Percentiles rank a stretch among this genome's conserved stretches.
Evolutionary conservation across 2,888 invertebrate genomes (phyloP).

Genomic region (Drosophila ustulata): DNA sequence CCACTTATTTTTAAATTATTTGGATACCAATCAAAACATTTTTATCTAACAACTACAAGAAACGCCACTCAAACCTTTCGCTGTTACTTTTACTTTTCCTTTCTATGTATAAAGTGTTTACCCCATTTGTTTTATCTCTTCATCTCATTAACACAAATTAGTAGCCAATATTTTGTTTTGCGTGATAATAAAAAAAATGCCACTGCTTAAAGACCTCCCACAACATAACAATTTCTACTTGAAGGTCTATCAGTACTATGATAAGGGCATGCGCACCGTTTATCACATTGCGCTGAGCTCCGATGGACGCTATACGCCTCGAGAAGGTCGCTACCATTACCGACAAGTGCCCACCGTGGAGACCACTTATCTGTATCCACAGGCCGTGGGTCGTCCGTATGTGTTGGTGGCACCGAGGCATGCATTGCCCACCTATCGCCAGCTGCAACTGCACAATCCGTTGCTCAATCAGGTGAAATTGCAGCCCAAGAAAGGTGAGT

Average conservation of each 20-base stretch:
- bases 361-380: conserved; percentile 87
- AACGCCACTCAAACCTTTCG: not conserved
- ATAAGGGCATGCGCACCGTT: conserved; percentile 81
- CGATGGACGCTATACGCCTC: conserved; percentile 86
- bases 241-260: conserved; percentile 83
- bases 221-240: not conserved
- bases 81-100: not conserved
- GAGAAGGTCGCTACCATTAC: conserved; percentile 85
- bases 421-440: conserved; percentile 78
- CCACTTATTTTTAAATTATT: not conserved
- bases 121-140: not conserved
- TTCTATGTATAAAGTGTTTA: not conserved
- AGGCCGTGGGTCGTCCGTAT: conserved; percentile 78
- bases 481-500: conserved; percentile 82
- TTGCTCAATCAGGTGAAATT: conserved; percentile 81
- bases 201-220: not conserved
- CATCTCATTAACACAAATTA: not conserved
- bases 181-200: not conserved
- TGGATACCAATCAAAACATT: not conserved
- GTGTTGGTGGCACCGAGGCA: conserved; percentile 68
- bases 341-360: conserved; percentile 86
- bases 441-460: conserved; percentile 81
- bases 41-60: not conserved
- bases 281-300: conserved; percentile 86
- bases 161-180: too few species aligned